Base-by-base conservation (phyloP, 2,888 invertebrate genomes). In the Ptychoptera albimana region DNA sequence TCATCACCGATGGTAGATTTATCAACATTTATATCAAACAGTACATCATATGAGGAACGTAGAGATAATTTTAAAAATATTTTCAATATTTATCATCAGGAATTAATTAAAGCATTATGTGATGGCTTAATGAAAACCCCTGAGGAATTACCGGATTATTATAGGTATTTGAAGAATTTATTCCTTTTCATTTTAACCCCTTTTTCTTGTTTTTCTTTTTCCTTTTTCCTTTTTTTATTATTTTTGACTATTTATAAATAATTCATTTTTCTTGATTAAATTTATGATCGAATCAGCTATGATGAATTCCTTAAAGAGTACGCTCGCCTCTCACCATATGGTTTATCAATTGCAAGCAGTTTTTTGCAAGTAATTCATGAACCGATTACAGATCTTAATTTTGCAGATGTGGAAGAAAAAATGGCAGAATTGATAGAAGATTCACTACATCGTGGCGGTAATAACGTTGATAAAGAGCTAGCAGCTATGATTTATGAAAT, bases 1-100 rank as follows among this genome's bases (percentile, higher is more conserved):
- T 54, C 55, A 8, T 63, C 65, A 11, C 65, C 64, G 31, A 64
- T 64, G 65, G 41, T 63, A 1, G 64, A 65, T 49, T 50, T 65
- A 1, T 32, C 52, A 2, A 46, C 57, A 5, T 62, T 63, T 39
- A 45, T 65, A 31, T 51, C 56, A 1, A 37, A 61, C 0, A 63
- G 63, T 3, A 44, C 55, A 1, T 58, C 55, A 39, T 52, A 53
- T 0, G 56, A 58, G 13, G 55, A 60, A 2, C 59, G 64, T 3
- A 38, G 50, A 31, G 45, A 46, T 5, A 32, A 63, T 49, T 64
- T 64, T 13, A 49, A 56, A 8, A 31, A 42, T 30, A 56, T 65
- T 32, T 64, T 65, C 38, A 51, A 54, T 16, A 48, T 53, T 1
- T 65, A 65, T 44, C 55, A 55, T 47, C 43, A 53, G 6, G 50